phyloP scores from a whole-genome alignment of 2,113 vertebrate species.

The Genyomyrus donnyi region DNA sequence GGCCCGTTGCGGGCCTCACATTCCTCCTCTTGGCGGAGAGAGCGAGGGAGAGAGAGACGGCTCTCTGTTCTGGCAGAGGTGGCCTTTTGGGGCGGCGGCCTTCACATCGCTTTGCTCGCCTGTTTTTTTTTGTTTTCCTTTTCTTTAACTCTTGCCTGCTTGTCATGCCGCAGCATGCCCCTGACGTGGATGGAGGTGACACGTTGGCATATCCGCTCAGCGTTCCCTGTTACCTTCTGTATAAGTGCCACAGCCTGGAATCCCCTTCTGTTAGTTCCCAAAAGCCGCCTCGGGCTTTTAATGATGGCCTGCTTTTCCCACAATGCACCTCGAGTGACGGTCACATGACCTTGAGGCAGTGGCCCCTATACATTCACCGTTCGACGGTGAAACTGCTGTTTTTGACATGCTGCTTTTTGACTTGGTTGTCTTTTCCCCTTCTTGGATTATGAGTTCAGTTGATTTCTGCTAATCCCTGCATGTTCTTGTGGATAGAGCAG shows the following conservation, averaged over 20 bases:
- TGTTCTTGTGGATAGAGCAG: slow-evolving; percentile 28
- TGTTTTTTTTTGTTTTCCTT: neutral
- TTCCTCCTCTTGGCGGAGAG: neutral
- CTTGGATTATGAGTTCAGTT: slow-evolving; percentile 35
- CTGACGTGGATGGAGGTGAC: slow-evolving; percentile 13
- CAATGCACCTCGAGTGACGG: neutral
- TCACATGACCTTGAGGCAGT: neutral
- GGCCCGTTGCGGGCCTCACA: neutral
- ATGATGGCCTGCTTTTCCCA: neutral
- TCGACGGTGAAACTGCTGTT: slow-evolving; percentile 11
- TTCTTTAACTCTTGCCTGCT: slow-evolving; percentile 7
- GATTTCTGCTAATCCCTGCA: slow-evolving; percentile 40
- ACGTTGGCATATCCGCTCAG: slow-evolving; percentile 29
- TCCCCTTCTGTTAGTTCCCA: neutral
- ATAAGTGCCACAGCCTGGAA: slow-evolving; percentile 8
- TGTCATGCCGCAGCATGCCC: slow-evolving; percentile 43
- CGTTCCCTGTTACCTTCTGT: slow-evolving; percentile 10
- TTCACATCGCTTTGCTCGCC: neutral
- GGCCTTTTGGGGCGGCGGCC: neutral
- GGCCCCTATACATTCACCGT: slow-evolving; percentile 8
- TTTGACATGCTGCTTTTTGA: slow-evolving; percentile 9
- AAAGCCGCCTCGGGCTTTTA: neutral
- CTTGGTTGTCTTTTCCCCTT: slow-evolving; percentile 15
- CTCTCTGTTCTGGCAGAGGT: slow-evolving; percentile 19
- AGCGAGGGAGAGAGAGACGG: neutral